These are phyloP conservation scores for Sphaeridia pumilis DNA, from an alignment of 2,888 invertebrate species.

Conservation along the genomic window DNA sequence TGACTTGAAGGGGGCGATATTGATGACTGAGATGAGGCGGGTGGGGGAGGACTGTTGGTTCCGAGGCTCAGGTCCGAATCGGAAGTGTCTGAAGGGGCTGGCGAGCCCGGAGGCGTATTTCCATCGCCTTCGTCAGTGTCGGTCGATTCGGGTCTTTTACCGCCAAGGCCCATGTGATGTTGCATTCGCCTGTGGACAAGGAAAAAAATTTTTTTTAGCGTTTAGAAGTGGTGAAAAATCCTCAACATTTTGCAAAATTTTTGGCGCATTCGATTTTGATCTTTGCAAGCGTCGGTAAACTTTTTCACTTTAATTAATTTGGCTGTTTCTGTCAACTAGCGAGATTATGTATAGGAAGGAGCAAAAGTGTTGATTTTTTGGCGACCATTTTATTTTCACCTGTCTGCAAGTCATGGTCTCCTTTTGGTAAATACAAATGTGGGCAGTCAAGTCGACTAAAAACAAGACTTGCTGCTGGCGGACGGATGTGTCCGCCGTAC, in stretches of 20 bases:
- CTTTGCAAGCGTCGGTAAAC: too few species aligned
- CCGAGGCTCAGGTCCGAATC: conserved; percentile 35
- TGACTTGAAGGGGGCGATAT: conserved; percentile 27
- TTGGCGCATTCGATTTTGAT: too few species aligned
- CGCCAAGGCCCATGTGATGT: conserved; percentile 32
- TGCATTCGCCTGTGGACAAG: conserved; percentile 22
- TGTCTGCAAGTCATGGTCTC: too few species aligned
- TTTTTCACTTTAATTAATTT: too few species aligned
- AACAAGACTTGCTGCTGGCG: too few species aligned
- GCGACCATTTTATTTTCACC: too few species aligned
- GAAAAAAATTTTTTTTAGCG: background rate
- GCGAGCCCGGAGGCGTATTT: conserved; percentile 29
- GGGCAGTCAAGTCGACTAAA: too few species aligned
- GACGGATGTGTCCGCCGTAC: too few species aligned
- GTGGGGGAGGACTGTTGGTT: conserved; percentile 34
- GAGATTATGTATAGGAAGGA: too few species aligned
- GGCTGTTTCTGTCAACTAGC: too few species aligned
- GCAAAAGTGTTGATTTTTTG: too few species aligned
- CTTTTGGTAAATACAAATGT: too few species aligned
- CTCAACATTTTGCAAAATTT: background rate
- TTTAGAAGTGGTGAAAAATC: background rate
- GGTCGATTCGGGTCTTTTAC: conserved; percentile 31
- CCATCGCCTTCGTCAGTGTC: conserved; percentile 33
- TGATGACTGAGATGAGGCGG: conserved; percentile 24
- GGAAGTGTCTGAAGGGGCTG: conserved; percentile 31